phyloP scores from a whole-genome alignment of 1,140 invertebrate species.

The Zaprionus ornatus region DNA sequence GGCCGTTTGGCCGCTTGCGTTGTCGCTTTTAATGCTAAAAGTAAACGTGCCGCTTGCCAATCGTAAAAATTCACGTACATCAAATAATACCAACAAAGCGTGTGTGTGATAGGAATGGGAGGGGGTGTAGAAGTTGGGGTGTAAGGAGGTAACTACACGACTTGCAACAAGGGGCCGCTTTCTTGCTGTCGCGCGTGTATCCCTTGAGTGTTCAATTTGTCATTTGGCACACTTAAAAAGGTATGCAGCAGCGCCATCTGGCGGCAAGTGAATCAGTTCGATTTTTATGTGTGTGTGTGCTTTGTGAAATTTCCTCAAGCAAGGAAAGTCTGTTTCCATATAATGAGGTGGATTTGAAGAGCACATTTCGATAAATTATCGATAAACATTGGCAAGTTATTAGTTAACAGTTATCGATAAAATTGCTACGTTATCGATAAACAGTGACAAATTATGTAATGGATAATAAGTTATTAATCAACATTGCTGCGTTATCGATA shows the following conservation, averaged over 20 bases:
- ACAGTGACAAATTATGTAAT: too few relatives aligned
- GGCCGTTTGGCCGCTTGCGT: slow-evolving; percentile 2
- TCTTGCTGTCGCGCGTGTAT: slow-evolving; percentile 1
- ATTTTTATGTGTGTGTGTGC: background rate
- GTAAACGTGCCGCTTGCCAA: slow-evolving; percentile 63
- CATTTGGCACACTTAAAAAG: slow-evolving; percentile 23
- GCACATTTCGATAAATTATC: background rate
- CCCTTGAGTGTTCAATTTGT: slow-evolving; percentile 29
- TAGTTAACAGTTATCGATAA: background rate
- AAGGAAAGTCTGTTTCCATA: background rate
- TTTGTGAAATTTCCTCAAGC: background rate
- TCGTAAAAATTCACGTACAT: slow-evolving; percentile 53
- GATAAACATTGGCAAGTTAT: background rate
- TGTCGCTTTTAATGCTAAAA: slow-evolving; percentile 63
- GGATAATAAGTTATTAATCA: too few relatives aligned
- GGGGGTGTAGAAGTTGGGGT: background rate
- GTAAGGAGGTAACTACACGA: background rate
- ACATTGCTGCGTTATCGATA: background rate
- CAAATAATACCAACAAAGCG: slow-evolving; percentile 29
- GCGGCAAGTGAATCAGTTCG: background rate
- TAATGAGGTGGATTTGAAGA: background rate
- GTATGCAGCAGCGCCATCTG: slow-evolving; percentile 18
- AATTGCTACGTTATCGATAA: background rate
- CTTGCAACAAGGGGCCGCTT: background rate
- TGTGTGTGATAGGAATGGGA: background rate